Evolutionary conservation across 2,888 invertebrate genomes (phyloP).

Genomic region (Gastrophysa polygoni): DNA sequence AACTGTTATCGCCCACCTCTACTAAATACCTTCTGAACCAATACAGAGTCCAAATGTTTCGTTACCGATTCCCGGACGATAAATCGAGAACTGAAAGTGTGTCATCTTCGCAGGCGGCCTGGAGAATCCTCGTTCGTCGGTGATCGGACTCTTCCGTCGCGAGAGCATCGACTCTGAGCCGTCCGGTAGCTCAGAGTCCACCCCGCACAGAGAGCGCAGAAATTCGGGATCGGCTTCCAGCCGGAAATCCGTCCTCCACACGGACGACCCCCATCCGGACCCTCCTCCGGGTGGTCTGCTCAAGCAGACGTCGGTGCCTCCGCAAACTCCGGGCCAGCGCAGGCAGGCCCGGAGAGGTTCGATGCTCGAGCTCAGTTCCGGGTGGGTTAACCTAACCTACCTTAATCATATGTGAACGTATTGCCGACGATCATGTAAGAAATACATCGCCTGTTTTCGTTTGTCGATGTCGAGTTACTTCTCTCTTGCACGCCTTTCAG

Average conservation of each 20-base stretch:
- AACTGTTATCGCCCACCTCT: no score
- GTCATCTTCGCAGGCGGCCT: conserved; percentile 88
- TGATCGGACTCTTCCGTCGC: conserved; percentile 86
- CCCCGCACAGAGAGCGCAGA: conserved; percentile 55
- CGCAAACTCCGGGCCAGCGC: conserved; percentile 68
- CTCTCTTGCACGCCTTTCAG: conserved; percentile 33
- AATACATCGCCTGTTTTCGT: conserved; percentile 28
- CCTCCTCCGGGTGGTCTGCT: conserved; percentile 54
- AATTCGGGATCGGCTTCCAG: conserved; percentile 39
- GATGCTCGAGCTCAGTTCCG: conserved; percentile 76
- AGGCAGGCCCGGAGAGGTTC: conserved; percentile 78
- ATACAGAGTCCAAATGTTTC: no score
- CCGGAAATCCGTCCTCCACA: conserved; percentile 62
- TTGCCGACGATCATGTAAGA: conserved; percentile 39
- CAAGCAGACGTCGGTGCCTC: conserved; percentile 58
- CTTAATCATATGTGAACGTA: conserved; percentile 42
- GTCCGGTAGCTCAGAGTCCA: conserved; percentile 58
- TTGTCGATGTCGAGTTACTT: conserved; percentile 31
- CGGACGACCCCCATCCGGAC: conserved; percentile 60
- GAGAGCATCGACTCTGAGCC: conserved; percentile 79
- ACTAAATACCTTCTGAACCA: no score
- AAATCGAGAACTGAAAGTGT: no score
- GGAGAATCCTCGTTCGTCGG: conserved; percentile 87
- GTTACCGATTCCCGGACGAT: no score
- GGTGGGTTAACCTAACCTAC: conserved; percentile 62